These are phyloP conservation scores for Colletes collaris DNA, from an alignment of 2,888 invertebrate genomes.

Conservation along the genomic window DNA sequence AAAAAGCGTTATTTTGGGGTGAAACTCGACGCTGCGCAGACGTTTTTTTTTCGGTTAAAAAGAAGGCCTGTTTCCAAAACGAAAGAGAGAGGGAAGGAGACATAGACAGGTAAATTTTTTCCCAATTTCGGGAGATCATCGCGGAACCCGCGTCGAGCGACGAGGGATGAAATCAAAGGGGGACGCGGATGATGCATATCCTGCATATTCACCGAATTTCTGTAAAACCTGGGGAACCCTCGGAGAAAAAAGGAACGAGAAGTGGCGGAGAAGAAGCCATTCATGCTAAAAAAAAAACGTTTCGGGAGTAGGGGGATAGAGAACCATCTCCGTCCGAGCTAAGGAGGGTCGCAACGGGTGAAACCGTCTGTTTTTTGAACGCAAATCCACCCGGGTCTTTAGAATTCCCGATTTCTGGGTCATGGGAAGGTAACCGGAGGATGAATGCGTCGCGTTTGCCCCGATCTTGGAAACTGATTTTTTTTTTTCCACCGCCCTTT, in stretches of 20 bases:
- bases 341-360: constrained; percentile 74
- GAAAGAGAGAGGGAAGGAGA: constrained; percentile 36
- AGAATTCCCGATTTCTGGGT: constrained; percentile 80
- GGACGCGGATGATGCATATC: constrained; percentile 75
- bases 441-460: constrained; percentile 70
- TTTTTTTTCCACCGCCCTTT: constrained; percentile 59
- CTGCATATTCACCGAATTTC: constrained; percentile 81
- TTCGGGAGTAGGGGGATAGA: constrained; percentile 53
- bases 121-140: constrained; percentile 80
- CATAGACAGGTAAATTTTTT: constrained; percentile 81
- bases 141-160: constrained; percentile 13
- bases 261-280: constrained; percentile 62
- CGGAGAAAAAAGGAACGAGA: constrained; percentile 49
- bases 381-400: constrained; percentile 76
- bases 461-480: constrained; percentile 80
- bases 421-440: constrained; percentile 78
- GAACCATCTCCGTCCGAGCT: constrained; percentile 44
- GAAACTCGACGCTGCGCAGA: constrained; percentile 78
- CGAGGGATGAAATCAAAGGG: constrained; percentile 64
- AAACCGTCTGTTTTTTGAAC: constrained; percentile 77
- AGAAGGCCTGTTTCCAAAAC: constrained; percentile 19
- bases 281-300: constrained; percentile 62
- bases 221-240: constrained; percentile 70
- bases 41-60: constrained; percentile 61
- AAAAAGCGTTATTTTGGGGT: constrained; percentile 83